Evolutionary conservation across 2,888 invertebrate species (phyloP).

Genomic region (Hydraecia micacea): DNA sequence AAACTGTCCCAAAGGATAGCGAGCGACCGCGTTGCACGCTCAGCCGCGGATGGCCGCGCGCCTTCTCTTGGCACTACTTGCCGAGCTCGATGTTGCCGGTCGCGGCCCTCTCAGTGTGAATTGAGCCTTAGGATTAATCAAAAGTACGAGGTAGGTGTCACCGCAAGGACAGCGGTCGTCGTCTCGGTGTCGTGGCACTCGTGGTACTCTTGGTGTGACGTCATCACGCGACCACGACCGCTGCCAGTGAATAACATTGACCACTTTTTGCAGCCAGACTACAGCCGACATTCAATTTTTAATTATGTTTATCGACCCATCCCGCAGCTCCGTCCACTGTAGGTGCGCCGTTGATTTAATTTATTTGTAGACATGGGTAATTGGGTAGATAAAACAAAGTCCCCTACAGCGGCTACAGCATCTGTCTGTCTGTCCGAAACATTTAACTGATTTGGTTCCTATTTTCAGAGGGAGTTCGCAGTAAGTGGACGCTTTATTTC

Average conservation of each 20-base stretch:
- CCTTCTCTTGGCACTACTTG: not conserved
- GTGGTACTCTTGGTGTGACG: constrained; percentile 4
- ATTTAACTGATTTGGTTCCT: not conserved
- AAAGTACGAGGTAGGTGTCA: constrained; percentile 46
- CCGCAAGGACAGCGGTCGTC: constrained; percentile 54
- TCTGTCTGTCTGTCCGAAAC: constrained; percentile 7
- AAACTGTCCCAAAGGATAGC: not conserved
- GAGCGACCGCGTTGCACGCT: not conserved
- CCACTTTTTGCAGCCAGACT: constrained; percentile 48
- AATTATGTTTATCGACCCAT: constrained; percentile 30
- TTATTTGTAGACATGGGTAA: constrained; percentile 6
- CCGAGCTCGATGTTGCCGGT: not conserved
- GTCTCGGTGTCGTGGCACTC: constrained; percentile 16
- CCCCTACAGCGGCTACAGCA: not conserved
- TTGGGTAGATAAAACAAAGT: not conserved
- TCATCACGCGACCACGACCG: constrained; percentile 36
- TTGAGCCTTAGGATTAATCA: constrained; percentile 10
- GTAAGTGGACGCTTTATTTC: not conserved
- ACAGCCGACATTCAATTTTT: constrained; percentile 40
- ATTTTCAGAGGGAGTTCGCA: not conserved
- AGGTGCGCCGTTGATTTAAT: constrained; percentile 21
- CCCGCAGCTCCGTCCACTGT: constrained; percentile 9
- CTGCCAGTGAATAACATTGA: constrained; percentile 51
- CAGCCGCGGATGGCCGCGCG: no score
- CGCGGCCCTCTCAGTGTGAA: not conserved